Base-by-base conservation (phyloP, 2,888 invertebrate species). In the Calliphora vomitoria region DNA sequence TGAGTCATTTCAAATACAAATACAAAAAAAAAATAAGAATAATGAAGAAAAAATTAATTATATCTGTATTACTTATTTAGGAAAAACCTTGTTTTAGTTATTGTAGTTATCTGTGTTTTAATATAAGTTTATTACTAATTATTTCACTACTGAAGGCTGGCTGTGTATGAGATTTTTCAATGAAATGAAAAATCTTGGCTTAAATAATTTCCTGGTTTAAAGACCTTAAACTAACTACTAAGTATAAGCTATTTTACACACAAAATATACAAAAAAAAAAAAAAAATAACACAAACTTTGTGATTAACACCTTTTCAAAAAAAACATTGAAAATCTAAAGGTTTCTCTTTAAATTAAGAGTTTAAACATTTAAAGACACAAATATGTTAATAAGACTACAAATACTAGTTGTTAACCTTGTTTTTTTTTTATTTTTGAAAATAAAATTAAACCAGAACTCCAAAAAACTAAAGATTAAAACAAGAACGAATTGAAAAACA, bases 131-230 rank as follows among this genome's bases (percentile, higher is more conserved):
- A 69, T 81, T 80, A 64, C 41, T 79, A 75, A 86, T 82, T 78
- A 82, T 62, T 53, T 78, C 25, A 20, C 31, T 64, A 10, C n/a
- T 78, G 72, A 81, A 85, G 85, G 75, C 58, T 85, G 80, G 47
- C 15, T n/a, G 15, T 13, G 50, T 35, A 0, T 35, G 35, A 6
- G 35, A 35, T 35, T 60, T 71, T 71, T 78, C 71, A 64, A 55
- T 78, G 78, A 71, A 82, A 75, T 82, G 85, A 87, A 87, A 87
- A 87, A 82, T 82, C 79, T 84, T 71, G 60, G 41, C 35, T 60
- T 31, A 75, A 62, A 80, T 53, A 82, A 75, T 87, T 87, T 87
- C 87, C 87, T 87, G 87, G 82, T 87, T 87, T 82, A 75, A 82
- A 87, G 82, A 87, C 85, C 87, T 87, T 87, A 72, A 75, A 18